Base-by-base conservation (phyloP, 2,797 vertebrate genomes). In the Ctenopoma multispine region DNA sequence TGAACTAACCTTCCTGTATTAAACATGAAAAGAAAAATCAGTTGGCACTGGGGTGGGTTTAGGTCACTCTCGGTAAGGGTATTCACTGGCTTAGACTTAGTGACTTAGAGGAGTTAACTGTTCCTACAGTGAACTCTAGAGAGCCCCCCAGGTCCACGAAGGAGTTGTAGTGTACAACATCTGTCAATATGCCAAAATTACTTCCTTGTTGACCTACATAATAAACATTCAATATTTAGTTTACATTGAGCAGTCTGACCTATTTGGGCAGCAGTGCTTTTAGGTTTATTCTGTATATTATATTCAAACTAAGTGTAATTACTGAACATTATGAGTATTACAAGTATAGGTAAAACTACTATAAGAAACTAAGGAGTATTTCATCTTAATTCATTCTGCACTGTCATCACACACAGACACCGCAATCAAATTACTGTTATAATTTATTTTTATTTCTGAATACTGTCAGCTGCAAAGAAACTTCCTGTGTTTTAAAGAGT, bases 1-100 rank as follows among this genome's bases (percentile, higher is more conserved):
- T 92, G 88, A 88, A 91, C 56, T 83, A 63, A 29, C 73, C 66
- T 63, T 55, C 77, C 64, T 85, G 82, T 89, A 85, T 89, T 80
- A 89, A 88, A 86, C 88, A 83, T 84, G 76, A 65, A 87, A 56
- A 81, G 74, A 64, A 54, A 81, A 82, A 85, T 87, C 72, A 3
- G 68, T 88, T 10, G 44, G 77, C 36, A 17, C 18, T 13, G 27
- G 49, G 50, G 40, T 57, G 20, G 46, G 15, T 58, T 53, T 31
- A 63, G 68, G 71, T 69, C 63, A 65, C 65, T 34, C 11, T 56
- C 21, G 21, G 38, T 4, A 20, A 69, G 46, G 29, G 51, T 77
- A 75, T 77, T 76, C 46, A 72, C 65, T 40, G 62, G 60, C 41
- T 75, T 77, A 60, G 51, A 77, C 48, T 75, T 59, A 31, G 29